Evolutionary conservation across 2,888 invertebrate genomes (phyloP), one percentile per base, ranked within the genome.

Genomic region (Cactoblastis cactorum): DNA sequence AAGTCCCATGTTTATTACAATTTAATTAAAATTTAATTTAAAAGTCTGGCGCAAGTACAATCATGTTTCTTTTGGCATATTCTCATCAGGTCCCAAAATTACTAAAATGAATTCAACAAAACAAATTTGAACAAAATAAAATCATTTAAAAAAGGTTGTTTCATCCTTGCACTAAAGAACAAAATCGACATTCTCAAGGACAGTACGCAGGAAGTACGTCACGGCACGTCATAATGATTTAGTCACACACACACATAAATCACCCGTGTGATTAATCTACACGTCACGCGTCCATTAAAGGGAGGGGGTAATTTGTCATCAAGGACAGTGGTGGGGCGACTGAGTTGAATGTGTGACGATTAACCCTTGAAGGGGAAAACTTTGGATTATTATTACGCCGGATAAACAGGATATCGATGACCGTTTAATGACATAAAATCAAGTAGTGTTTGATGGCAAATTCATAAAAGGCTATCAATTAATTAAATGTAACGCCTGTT

Each of bases 241-340:
- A 43, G 43, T 43, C 24, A 8, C 41, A 43, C 43, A 43, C 43
- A 22, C 24, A 14, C 14, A 43, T 43, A 43, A 43, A 43, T 43
- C 43, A 43, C 12, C 11, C 11, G 15, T 15, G 43, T 43, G 43
- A 43, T 43, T 43, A 43, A 43, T 35, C 48, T 48, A 17, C 48
- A 37, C 17, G 37, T 48, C 28, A 28, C 37, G 17, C 19, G 37
- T 35, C 37, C 37, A 37, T 37, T 28, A 48, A 9, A 15, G 2
- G 28, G 43, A 11, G 28, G 43, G 28, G 28, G 43, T 28, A 43
- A 43, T 43, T 43, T 43, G 43, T 43, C 43, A 28, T 43, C 24
- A 28, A 28, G 15, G 28, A 28, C 43, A 24, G 24, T 22, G 43
- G n/a, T n/a, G n/a, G 15, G 14, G 47, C 6, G 33, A 37, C 41